Base-by-base conservation (phyloP, 2,113 vertebrate genomes). In the Rhagologus leucostigma region DNA sequence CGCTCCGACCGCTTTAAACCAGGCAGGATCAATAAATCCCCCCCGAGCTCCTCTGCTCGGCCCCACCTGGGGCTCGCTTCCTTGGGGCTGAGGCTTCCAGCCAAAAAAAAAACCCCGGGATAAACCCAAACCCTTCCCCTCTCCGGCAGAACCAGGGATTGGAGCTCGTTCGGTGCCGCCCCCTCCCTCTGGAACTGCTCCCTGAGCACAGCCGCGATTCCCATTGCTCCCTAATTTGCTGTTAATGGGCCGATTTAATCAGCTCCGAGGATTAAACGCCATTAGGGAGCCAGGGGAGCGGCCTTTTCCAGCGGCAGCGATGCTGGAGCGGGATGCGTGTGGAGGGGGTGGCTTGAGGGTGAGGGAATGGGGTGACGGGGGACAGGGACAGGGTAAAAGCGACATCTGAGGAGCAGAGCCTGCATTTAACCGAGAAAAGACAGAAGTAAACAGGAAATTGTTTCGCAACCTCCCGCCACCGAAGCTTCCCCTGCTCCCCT, bases 401-500 rank as follows among this genome's bases (percentile, higher is more conserved):
- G 67, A 2, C 37, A 15, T 21, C 55, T 59, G 1, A 3, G 59
- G 18, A 8, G 70, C 44, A 4, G n/a, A 90, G 16, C 0, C 82
- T 1, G 7, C 4, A 1, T 21, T 64, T 26, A 19, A 37, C 5
- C 0, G 13, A 84, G 79, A 9, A 9, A 55, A 30, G 46, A 52
- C 41, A 21, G 30, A 5, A 56, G 49, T 82, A 93, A 97, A 96
- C 96, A 96, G 97, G 95, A 97, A 96, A 74, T 60, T 0, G 8
- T 97, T 93, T 90, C 29, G 6, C 80, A 96, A 92, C 50, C 41
- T 60, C 15, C 10, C 3, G 0, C 9, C 52, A 3, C 20, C 37
- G 5, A n/a, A 13, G 13, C 71, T 33, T 27, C 35, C 39, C 49
- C 33, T 0, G 47, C 63, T 53, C 63, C 46, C 9, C 55, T 23